Percentiles rank a stretch among this genome's conserved stretches.
These are phyloP conservation scores for Anhinga rufa DNA, from an alignment of 2,113 vertebrate genomes.

Conservation along the genomic window DNA sequence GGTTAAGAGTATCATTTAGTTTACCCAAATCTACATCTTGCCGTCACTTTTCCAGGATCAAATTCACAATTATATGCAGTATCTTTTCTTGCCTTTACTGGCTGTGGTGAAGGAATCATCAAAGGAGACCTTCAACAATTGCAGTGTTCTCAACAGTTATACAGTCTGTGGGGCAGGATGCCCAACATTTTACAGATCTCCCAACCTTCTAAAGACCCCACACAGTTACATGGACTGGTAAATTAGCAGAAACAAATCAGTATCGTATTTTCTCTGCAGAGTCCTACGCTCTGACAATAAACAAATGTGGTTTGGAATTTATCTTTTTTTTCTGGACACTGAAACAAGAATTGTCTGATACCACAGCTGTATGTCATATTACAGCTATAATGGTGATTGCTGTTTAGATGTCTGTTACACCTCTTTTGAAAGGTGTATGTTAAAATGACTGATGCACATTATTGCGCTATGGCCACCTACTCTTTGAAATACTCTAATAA, in stretches of 20 bases:
- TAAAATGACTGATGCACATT: background rate
- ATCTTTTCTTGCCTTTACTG: background rate
- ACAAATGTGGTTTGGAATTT: background rate
- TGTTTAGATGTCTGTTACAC: background rate
- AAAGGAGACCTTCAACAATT: background rate
- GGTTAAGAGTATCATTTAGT: background rate
- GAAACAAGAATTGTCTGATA: background rate
- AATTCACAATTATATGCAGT: background rate
- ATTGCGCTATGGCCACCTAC: background rate
- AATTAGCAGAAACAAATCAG: background rate
- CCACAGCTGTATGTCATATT: background rate
- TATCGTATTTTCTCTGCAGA: background rate
- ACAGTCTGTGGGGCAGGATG: background rate
- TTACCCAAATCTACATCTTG: background rate
- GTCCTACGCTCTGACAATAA: background rate
- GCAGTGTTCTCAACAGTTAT: background rate
- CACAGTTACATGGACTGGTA: background rate
- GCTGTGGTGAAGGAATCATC: background rate
- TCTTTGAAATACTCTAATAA: background rate
- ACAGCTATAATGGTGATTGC: background rate
- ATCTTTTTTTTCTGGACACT: background rate
- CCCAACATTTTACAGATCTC: background rate
- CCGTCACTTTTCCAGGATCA: background rate
- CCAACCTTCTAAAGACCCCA: background rate
- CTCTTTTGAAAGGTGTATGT: background rate